Conservation (phyloP, 2,797 vertebrate genomes). For the Argentina silus region DNA sequence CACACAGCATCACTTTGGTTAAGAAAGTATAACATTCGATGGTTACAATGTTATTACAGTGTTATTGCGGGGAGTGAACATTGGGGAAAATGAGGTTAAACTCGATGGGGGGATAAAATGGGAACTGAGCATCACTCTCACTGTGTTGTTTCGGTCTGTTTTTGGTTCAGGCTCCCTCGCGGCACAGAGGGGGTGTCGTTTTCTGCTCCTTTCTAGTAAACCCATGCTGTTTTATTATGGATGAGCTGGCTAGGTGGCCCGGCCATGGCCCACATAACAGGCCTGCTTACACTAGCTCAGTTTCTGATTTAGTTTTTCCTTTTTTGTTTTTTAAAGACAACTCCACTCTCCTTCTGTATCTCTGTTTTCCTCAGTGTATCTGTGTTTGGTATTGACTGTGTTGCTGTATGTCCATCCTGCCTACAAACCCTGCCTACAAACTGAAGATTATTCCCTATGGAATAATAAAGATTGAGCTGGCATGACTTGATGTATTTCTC, state of each 20-base stretch:
- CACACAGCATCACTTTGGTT: background rate
- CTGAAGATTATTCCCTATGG: no score
- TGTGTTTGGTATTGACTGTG: no score
- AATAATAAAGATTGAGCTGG: no score
- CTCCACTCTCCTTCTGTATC: no score
- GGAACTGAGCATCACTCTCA: background rate
- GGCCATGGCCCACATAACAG: background rate
- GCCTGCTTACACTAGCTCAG: background rate
- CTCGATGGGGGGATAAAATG: background rate
- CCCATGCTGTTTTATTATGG: background rate
- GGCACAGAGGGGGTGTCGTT: background rate
- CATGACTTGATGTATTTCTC: no score
- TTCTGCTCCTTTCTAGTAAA: background rate
- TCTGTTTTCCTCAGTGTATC: no score
- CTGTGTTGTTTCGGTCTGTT: background rate
- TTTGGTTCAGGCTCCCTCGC: background rate
- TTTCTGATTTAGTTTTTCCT: background rate
- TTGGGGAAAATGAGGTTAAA: no score
- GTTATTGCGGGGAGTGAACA: background rate
- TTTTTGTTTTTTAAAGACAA: no score
- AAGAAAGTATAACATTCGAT: no score
- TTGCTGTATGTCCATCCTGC: no score
- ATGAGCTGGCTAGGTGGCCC: background rate
- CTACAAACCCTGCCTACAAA: no score
- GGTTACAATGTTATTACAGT: no score